Evolutionary conservation across 2,113 vertebrate genomes (phyloP).

Genomic region (Oncorhynchus nerka): DNA sequence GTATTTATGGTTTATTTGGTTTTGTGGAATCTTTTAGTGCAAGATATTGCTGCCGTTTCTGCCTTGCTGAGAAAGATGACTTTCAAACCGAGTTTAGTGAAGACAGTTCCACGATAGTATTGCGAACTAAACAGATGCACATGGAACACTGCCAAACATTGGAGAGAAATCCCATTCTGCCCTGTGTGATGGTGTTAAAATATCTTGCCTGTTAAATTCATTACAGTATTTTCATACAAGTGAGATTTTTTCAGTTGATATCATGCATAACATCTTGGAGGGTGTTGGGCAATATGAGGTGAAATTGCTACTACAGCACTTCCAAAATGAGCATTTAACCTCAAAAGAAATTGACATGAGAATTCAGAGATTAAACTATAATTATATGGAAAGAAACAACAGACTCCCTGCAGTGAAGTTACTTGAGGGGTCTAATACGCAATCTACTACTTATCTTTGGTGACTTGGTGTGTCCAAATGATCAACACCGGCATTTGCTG

Average conservation of each 20-base stretch:
- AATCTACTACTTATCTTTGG: conserved; percentile 40
- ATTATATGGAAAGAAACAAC: conserved; percentile 28
- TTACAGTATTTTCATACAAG: too few species aligned
- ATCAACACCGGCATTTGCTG: conserved; percentile 37
- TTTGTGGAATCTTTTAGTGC: conserved; percentile 35
- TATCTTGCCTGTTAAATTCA: too few species aligned
- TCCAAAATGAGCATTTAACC: conserved; percentile 4
- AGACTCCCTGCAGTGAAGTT: conserved; percentile 23
- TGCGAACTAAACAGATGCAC: conserved; percentile 23
- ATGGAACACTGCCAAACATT: conserved; percentile 26
- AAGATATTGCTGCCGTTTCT: conserved; percentile 28
- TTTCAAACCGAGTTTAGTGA: conserved; percentile 24
- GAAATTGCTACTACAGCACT: conserved; percentile 22
- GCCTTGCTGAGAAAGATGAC: conserved; percentile 13
- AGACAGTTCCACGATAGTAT: conserved; percentile 24
- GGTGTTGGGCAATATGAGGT: conserved; percentile 35
- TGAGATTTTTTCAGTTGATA: conserved; percentile 5
- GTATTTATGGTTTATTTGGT: conserved; percentile 24
- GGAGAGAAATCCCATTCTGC: conserved; percentile 28
- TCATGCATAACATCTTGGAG: conserved; percentile 46
- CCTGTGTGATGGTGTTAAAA: conserved; percentile 31
- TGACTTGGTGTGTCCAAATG: conserved; percentile 33
- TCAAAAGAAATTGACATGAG: conserved; percentile 18
- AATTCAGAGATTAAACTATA: conserved; percentile 37
- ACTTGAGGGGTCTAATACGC: conserved; percentile 27